Conservation (phyloP, 2,113 vertebrate genomes). For the Leptodactylus fuscus region DNA sequence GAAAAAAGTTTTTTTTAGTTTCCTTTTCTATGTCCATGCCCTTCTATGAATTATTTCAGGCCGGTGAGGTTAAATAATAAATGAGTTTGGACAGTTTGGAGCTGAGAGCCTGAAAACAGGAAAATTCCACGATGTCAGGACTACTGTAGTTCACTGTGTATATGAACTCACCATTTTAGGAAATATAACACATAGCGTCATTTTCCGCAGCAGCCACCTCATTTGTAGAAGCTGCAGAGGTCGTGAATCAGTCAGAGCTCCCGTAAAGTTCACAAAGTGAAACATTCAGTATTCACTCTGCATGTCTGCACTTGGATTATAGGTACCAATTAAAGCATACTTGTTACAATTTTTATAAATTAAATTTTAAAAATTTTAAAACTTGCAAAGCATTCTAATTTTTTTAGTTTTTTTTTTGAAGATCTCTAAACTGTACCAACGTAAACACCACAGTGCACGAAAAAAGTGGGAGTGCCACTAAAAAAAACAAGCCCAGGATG, state of each 20-base stretch:
- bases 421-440: no score
- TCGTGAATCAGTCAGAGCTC: constrained; percentile 22
- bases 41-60: background rate
- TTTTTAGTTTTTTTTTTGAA: no score
- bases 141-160: background rate
- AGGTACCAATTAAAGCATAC: no score
- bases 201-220: background rate
- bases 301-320: background rate
- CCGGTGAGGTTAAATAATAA: background rate
- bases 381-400: no score
- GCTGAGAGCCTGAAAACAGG: background rate
- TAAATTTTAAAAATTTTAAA: no score
- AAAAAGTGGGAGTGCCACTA: no score
- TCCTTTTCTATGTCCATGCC: no score
- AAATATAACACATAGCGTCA: background rate
- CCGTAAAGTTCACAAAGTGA: background rate
- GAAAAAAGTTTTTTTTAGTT: no score
- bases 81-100: background rate
- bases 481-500: no score
- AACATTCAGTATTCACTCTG: background rate
- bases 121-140: constrained; percentile 18
- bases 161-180: background rate
- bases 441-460: no score
- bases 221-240: background rate
- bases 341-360: no score